Percentiles rank a stretch among this genome's conserved stretches.
Evolutionary conservation across 1,140 invertebrate genomes (phyloP).

Genomic region (Cotesia typhae): DNA sequence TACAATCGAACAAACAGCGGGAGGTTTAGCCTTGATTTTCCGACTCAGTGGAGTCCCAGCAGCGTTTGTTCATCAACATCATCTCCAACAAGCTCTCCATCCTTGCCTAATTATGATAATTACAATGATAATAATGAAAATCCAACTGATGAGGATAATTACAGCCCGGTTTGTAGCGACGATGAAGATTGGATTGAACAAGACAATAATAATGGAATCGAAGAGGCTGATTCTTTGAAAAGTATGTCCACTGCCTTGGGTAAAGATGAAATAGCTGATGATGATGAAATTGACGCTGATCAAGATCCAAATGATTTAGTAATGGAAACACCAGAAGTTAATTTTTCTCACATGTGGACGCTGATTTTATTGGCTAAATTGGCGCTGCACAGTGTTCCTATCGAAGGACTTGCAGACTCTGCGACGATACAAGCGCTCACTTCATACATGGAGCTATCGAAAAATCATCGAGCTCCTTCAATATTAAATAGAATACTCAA

Average conservation of each 20-base stretch:
- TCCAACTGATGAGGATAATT: constrained; percentile 54
- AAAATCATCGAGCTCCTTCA: constrained; percentile 46
- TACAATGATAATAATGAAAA: constrained; percentile 30
- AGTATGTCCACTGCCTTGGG: constrained; percentile 46
- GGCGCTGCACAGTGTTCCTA: constrained; percentile 47
- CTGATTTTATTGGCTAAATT: constrained; percentile 51
- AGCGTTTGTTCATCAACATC: constrained; percentile 53
- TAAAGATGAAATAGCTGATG: constrained; percentile 41
- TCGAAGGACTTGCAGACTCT: constrained; percentile 55
- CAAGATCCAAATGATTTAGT: constrained; percentile 26
- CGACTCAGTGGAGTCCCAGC: constrained; percentile 55
- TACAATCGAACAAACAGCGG: constrained; percentile 42
- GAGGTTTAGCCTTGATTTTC: constrained; percentile 58
- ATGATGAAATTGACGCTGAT: constrained; percentile 31
- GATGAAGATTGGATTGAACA: constrained; percentile 51
- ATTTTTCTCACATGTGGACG: constrained; percentile 46
- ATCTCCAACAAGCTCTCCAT: constrained; percentile 56
- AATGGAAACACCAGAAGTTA: constrained; percentile 31
- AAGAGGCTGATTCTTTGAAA: constrained; percentile 51
- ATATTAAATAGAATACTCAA: constrained; percentile 54
- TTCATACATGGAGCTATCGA: constrained; percentile 53
- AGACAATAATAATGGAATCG: constrained; percentile 46
- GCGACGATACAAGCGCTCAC: constrained; percentile 52
- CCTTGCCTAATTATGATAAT: constrained; percentile 42
- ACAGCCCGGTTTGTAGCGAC: constrained; percentile 62